Base-by-base conservation (phyloP, 37 sponge, comb jelly and placozoan species). In the Theonella swinhoei region DNA sequence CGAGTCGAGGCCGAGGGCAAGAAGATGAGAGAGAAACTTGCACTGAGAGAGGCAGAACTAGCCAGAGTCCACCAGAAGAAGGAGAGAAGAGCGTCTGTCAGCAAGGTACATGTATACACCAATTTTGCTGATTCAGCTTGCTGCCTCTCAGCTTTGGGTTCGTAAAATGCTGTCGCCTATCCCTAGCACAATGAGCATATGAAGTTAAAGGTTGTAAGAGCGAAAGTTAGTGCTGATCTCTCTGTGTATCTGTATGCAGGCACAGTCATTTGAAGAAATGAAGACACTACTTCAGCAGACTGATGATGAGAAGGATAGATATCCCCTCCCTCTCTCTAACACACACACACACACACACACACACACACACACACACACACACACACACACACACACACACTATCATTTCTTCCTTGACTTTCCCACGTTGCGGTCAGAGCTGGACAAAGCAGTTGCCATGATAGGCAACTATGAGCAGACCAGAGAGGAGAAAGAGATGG, bases 401-500 rank as follows among this genome's bases (percentile, higher is more conserved):
- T 70, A 14, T n/a, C 47, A 41, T 81, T 20, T 24, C 42, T 62
- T 72, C 91, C 91, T 91, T 91, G 4, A 31, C 22, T 75, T 39
- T 32, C 22, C 30, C 26, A 91, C 72, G 79, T 47, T 91, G 42
- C 74, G 64, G 41, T 30, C 68, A 63, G 20, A 79, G 79, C 64
- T 85, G 67, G 58, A 66, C 30, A 61, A 75, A 2, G 89, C 83
- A 1, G 79, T 79, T 1, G 37, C 36, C 28, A 74, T 88, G 70
- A 84, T 92, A n/a, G 85, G 79, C 22, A 65, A 77, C 63, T 82
- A 84, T 30, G 92, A 92, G 60, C 34, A 66, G 23, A 28, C 72
- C 2, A 60, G 81, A 35, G 76, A 84, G 37, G 92, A 92, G 64
- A 91, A 87, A 64, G 83, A 83, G 66, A 62, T 74, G 39, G 81